Evolutionary conservation across 2,888 invertebrate species (phyloP).

Genomic region (Tuta absoluta): DNA sequence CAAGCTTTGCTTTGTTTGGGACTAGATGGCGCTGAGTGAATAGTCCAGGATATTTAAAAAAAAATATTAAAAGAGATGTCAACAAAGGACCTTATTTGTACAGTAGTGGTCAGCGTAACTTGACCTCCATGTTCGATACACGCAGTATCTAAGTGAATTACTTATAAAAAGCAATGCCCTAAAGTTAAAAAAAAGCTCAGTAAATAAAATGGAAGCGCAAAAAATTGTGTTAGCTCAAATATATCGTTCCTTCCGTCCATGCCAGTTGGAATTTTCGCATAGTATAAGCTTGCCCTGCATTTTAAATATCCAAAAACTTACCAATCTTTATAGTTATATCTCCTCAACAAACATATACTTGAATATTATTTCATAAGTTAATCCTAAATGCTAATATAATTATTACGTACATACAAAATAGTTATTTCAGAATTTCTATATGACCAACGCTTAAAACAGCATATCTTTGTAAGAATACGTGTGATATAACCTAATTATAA

Average conservation of each 20-base stretch:
- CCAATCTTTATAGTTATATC: constrained; percentile 34
- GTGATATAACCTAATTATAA: constrained; percentile 79
- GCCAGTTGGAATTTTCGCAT: constrained; percentile 64
- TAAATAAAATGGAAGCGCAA: constrained; percentile 37
- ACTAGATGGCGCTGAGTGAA: too few species aligned
- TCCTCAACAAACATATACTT: constrained; percentile 35
- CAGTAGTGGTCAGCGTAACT: too few species aligned
- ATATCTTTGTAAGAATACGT: constrained; percentile 79
- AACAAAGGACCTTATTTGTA: too few species aligned
- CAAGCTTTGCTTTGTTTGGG: too few species aligned
- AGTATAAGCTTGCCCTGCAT: constrained; percentile 66
- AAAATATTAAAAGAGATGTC: too few species aligned
- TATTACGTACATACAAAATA: constrained; percentile 31
- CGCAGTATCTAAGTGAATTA: too few species aligned
- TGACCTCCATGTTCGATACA: too few species aligned
- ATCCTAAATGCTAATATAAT: constrained; percentile 42
- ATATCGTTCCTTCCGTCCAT: constrained; percentile 76
- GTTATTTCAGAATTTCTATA: constrained; percentile 62
- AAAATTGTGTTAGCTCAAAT: constrained; percentile 62
- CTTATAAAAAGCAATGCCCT: constrained; percentile 53
- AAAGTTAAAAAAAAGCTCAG: constrained; percentile 40
- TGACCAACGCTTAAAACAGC: constrained; percentile 79
- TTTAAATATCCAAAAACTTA: constrained; percentile 44
- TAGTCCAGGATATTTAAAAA: too few species aligned
- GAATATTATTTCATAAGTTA: constrained; percentile 41